phyloP scores from a whole-genome alignment of 2,888 invertebrate species.

The Temnothorax unifasciatus region DNA sequence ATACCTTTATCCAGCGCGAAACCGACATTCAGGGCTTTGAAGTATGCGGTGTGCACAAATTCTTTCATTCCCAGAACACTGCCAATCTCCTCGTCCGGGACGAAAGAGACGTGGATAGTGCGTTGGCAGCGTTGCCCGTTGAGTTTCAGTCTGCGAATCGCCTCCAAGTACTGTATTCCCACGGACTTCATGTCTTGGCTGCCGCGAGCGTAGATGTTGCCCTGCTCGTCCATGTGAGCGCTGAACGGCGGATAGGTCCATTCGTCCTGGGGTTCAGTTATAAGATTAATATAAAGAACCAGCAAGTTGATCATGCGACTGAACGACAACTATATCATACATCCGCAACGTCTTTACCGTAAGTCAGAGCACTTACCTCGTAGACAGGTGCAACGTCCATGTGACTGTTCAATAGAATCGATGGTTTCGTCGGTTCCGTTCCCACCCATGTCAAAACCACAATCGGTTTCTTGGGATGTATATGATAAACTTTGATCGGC shows the following conservation, averaged over 20 bases:
- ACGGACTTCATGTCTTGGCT: slow-evolving; percentile 95
- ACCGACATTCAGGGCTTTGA: slow-evolving; percentile 91
- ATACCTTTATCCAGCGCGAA: slow-evolving; percentile 93
- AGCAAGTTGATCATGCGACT: background rate
- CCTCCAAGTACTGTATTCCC: slow-evolving; percentile 93
- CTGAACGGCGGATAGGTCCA: slow-evolving; percentile 97
- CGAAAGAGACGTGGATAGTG: slow-evolving; percentile 91
- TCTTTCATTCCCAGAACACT: slow-evolving; percentile 90
- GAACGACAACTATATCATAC: background rate
- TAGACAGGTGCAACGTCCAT: slow-evolving; percentile 99
- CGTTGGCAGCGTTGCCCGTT: slow-evolving; percentile 88
- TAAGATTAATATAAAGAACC: background rate
- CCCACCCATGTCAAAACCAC: slow-evolving; percentile 95
- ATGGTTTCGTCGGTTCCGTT: slow-evolving; percentile 89
- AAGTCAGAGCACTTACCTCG: slow-evolving; percentile 88
- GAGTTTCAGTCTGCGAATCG: slow-evolving; percentile 89
- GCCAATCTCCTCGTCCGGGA: slow-evolving; percentile 93
- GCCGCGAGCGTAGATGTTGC: slow-evolving; percentile 93
- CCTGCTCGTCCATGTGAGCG: slow-evolving; percentile 94
- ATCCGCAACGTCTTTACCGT: background rate
- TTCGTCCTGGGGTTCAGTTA: slow-evolving; percentile 89
- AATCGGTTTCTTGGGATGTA: slow-evolving; percentile 91
- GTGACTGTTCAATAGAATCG: slow-evolving; percentile 96
- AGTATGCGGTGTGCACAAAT: slow-evolving; percentile 90
- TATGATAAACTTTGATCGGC: slow-evolving; percentile 88